Base-by-base conservation (phyloP, 2,113 vertebrate genomes). In the Pyxicephalus adspersus region DNA sequence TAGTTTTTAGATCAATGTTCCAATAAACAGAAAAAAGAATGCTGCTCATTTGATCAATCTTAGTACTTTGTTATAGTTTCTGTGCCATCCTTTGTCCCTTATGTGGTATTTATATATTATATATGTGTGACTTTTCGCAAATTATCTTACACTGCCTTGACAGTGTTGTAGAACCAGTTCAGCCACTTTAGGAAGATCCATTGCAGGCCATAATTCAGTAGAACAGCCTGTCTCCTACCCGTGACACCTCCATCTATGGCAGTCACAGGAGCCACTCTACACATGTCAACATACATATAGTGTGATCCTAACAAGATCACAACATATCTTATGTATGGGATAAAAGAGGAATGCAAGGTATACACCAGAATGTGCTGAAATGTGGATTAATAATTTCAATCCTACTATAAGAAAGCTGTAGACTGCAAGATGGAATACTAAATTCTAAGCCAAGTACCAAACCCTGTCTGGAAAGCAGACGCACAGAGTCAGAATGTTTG, bases 161-260 rank as follows among this genome's bases (percentile, higher is more conserved):
- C 89, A 85, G 72, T 89, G 91, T 88, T 85, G 89, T 86, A 85
- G 89, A 93, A 93, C 93, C 91, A 88, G 92, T 91, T 87, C 76
- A 85, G 90, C 29, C 83, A 66, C 88, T 90, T 89, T 28, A 85
- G 38, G 6, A 15, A 75, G 51, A 54, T 65, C 31, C 5, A 65
- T 9, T 16, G 23, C 18, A 63, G 76, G 55, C 50, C 61, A 25
- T 29, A 51, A 31, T 29, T 76, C 74, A 76, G 20, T 51, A 87
- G 83, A 19, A 1, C 7, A 22, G 29, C 15, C 51, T 72, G 68
- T 9, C 55, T 72, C 26, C 17, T 64, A 67, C 34, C 84, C 45
- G 77, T 89, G 87, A 87, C 86, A 85, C 86, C 79, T 88, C 83
- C 86, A 87, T 85, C 83, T 19, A 20, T 72, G 11, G 70, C 82